Evolutionary conservation across 2,113 vertebrate genomes (phyloP).

Genomic region (Serinus canaria): DNA sequence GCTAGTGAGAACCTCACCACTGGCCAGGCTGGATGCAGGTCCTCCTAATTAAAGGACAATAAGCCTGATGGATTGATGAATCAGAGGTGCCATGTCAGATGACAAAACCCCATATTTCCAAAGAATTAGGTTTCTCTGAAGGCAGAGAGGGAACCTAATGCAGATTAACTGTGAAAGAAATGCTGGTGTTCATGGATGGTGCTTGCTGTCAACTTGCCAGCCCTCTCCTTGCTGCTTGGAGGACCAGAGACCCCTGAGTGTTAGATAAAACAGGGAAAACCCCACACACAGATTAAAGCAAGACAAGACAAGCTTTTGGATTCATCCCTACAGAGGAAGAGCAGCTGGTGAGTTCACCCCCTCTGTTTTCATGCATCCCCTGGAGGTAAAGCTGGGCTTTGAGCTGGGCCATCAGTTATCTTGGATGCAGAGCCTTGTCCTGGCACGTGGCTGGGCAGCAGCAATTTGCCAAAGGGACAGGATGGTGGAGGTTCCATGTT

Average conservation of each 20-base stretch:
- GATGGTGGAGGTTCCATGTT: background rate
- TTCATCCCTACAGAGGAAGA: background rate
- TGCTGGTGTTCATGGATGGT: background rate
- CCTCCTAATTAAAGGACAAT: background rate
- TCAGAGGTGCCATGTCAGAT: background rate
- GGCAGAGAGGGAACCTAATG: background rate
- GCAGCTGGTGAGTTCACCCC: rapidly evolving
- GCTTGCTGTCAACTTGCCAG: background rate
- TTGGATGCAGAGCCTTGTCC: background rate
- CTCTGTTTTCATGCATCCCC: background rate
- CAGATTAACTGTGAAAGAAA: background rate
- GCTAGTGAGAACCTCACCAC: background rate
- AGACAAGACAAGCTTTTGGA: background rate
- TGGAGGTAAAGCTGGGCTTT: background rate
- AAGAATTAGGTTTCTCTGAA: background rate
- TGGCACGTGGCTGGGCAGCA: background rate
- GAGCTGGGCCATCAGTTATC: background rate
- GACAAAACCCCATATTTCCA: background rate
- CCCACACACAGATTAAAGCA: background rate
- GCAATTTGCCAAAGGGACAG: background rate
- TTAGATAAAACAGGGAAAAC: background rate
- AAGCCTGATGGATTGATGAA: background rate
- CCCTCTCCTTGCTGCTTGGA: background rate
- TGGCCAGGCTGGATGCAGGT: background rate
- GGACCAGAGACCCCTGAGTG: background rate